Evolutionary conservation across 2,113 vertebrate species (phyloP).

Genomic region (Rana temporaria): DNA sequence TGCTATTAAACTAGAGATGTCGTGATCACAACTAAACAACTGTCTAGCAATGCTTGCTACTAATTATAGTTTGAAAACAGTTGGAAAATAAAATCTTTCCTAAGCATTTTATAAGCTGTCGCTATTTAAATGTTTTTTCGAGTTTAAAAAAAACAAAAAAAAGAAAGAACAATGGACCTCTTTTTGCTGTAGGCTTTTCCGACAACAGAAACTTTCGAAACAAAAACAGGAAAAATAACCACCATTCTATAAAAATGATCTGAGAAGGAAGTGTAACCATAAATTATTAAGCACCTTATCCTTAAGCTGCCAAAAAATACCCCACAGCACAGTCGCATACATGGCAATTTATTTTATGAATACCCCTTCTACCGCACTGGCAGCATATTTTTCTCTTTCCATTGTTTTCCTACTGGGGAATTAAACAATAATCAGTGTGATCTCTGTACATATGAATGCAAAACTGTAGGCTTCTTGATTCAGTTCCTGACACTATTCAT

Average conservation of each 20-base stretch:
- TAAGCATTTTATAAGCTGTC: not conserved
- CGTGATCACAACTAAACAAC: not conserved
- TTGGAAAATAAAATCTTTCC: not conserved
- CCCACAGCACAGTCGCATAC: conserved; percentile 11
- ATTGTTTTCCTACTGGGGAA: conserved; percentile 21
- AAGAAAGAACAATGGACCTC: not conserved
- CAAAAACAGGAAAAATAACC: conserved; percentile 8
- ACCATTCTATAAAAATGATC: conserved; percentile 7
- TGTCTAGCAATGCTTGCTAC: not conserved
- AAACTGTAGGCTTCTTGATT: not conserved
- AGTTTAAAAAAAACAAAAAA: not conserved
- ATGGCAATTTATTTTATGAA: conserved; percentile 20
- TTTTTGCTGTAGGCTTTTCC: conserved; percentile 27
- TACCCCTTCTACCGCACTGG: not conserved
- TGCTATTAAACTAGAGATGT: not conserved
- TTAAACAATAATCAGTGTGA: conserved; percentile 31
- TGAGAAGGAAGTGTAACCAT: conserved; percentile 25
- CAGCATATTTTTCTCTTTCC: not conserved
- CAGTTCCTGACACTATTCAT: not conserved
- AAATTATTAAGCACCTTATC: conserved; percentile 49
- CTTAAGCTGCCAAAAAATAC: conserved; percentile 27
- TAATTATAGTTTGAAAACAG: not conserved
- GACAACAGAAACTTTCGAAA: conserved; percentile 16
- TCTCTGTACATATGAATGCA: conserved; percentile 32
- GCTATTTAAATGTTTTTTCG: not conserved